These are phyloP conservation scores for Lepisosteus osseus DNA, from an alignment of 2,113 vertebrate genomes.

Conservation along the genomic window DNA sequence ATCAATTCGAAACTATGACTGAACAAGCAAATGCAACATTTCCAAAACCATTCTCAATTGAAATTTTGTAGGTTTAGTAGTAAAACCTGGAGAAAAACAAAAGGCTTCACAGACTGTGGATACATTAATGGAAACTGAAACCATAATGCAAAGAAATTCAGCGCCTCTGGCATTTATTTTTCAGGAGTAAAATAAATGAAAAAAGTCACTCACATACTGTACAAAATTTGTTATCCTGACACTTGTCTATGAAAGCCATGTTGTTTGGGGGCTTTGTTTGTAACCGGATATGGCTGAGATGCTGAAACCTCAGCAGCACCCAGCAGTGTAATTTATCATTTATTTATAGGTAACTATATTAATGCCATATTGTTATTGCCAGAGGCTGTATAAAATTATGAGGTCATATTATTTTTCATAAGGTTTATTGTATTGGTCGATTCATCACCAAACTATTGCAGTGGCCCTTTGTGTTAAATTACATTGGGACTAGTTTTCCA, in stretches of 20 bases:
- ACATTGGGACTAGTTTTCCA: neutral
- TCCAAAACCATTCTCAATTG: too few relatives aligned
- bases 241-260: neutral
- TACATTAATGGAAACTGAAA: too few relatives aligned
- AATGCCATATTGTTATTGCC: constrained; percentile 13
- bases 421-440: constrained; percentile 12
- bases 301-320: neutral
- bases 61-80: too few relatives aligned
- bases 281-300: neutral
- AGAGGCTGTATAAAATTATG: constrained; percentile 18
- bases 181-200: constrained; percentile 2
- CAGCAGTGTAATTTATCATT: constrained; percentile 15
- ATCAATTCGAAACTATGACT: too few relatives aligned
- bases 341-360: constrained; percentile 13
- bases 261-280: neutral
- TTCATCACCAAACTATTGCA: constrained; percentile 7
- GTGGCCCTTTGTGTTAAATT: neutral
- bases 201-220: constrained; percentile 3
- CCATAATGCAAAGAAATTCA: too few relatives aligned
- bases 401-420: constrained; percentile 19
- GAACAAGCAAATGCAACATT: too few relatives aligned
- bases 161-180: neutral
- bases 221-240: neutral
- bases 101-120: too few relatives aligned
- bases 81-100: too few relatives aligned